Evolutionary conservation across 2,797 vertebrate genomes (phyloP).

Genomic region (Cygnus olor): DNA sequence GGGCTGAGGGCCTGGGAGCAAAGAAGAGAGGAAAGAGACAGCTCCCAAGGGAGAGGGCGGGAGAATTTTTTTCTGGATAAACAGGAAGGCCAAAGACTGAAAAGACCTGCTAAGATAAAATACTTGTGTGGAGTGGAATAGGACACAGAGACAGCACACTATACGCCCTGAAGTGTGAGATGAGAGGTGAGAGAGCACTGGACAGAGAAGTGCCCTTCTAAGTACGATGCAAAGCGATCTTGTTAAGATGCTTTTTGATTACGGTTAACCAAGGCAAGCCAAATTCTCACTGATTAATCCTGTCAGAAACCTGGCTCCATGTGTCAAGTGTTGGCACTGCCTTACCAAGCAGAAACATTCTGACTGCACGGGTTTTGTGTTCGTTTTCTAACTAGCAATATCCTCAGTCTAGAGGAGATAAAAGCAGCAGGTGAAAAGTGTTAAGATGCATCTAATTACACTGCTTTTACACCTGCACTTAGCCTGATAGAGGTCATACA

Average conservation of each 20-base stretch:
- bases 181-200: neutral
- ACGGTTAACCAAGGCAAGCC: neutral
- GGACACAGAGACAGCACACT: fast-evolving
- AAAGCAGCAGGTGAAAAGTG: neutral
- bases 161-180: neutral
- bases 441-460: neutral
- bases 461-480: neutral
- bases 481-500: neutral
- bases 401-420: neutral
- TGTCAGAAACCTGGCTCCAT: neutral
- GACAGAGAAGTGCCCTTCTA: neutral
- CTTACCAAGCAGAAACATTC: neutral
- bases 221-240: neutral
- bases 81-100: neutral
- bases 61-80: neutral
- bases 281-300: neutral
- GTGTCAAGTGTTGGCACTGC: neutral
- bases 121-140: neutral
- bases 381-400: neutral
- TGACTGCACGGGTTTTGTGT: neutral
- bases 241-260: neutral
- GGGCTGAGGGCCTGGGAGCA: neutral
- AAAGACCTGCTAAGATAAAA: neutral
- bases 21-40: neutral
- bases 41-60: neutral